phyloP scores from a whole-genome alignment of 2,888 invertebrate species.

The Campoplex capitator region DNA sequence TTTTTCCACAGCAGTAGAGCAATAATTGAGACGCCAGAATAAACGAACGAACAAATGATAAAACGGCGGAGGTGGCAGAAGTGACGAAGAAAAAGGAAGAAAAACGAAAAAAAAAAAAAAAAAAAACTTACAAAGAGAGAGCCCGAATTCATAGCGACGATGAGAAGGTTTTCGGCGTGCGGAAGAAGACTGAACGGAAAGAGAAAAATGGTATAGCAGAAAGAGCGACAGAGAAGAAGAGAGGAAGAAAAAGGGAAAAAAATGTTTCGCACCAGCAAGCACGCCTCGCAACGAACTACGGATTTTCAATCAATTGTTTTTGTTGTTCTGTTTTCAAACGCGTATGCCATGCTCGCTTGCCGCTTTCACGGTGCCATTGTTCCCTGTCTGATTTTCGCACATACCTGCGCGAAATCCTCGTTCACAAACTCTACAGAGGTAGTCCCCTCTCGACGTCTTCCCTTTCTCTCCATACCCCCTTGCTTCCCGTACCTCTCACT shows the following conservation, averaged over 20 bases:
- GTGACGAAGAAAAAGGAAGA: conserved; percentile 36
- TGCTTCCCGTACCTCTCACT: not conserved
- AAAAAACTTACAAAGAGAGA: conserved; percentile 15
- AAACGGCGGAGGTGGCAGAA: conserved; percentile 50
- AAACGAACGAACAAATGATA: conserved; percentile 62
- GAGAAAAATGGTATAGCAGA: not conserved
- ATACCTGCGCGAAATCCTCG: conserved; percentile 44
- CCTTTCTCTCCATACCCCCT: conserved; percentile 4
- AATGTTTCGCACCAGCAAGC: conserved; percentile 58
- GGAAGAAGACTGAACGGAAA: conserved; percentile 38
- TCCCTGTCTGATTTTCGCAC: conserved; percentile 63
- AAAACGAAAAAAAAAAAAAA: conserved; percentile 35
- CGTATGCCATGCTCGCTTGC: conserved; percentile 61
- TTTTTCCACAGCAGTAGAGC: conserved; percentile 23
- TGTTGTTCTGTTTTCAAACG: conserved; percentile 56
- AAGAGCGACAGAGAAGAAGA: conserved; percentile 18
- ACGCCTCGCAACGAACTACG: conserved; percentile 55
- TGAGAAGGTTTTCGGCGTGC: conserved; percentile 42
- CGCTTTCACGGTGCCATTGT: conserved; percentile 67
- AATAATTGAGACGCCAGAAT: conserved; percentile 68
- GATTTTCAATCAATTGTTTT: conserved; percentile 69
- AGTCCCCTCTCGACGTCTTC: conserved; percentile 45
- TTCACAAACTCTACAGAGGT: conserved; percentile 49
- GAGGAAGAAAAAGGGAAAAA: conserved; percentile 32
- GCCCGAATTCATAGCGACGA: conserved; percentile 49